Evolutionary conservation across 2,888 invertebrate species (phyloP).

Genomic region (Drosophila neutralis): DNA sequence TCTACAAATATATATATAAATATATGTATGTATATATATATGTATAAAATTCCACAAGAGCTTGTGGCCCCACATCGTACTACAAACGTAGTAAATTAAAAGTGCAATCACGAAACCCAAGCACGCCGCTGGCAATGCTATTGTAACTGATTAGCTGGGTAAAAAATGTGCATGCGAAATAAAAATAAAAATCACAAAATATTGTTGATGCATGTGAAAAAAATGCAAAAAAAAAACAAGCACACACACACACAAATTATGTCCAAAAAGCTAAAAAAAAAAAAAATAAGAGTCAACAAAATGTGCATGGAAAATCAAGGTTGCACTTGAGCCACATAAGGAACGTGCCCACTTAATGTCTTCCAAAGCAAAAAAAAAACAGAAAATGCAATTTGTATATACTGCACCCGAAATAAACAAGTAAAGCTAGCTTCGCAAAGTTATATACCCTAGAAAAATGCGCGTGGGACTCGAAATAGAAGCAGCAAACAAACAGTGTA

Average conservation of each 20-base stretch:
- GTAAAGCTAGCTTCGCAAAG: neutral
- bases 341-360: slow-evolving; percentile 63
- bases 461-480: neutral
- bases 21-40: slow-evolving; percentile 2
- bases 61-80: slow-evolving; percentile 35
- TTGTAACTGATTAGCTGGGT: slow-evolving; percentile 74
- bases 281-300: slow-evolving; percentile 45
- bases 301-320: slow-evolving; percentile 74
- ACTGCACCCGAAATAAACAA: neutral
- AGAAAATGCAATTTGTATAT: slow-evolving; percentile 1
- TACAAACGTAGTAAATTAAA: slow-evolving; percentile 75
- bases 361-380: slow-evolving; percentile 38
- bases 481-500: neutral
- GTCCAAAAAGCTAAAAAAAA: slow-evolving; percentile 47
- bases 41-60: slow-evolving; percentile 1
- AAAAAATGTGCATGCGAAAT: slow-evolving; percentile 59
- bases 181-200: slow-evolving; percentile 43
- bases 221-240: slow-evolving; percentile 23
- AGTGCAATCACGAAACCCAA: slow-evolving; percentile 76
- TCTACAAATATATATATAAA: neutral
- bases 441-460: neutral
- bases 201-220: slow-evolving; percentile 77
- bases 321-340: slow-evolving; percentile 65
- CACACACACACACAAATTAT: slow-evolving; percentile 12
- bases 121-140: slow-evolving; percentile 62